Conservation (phyloP, 2,797 vertebrate genomes). For the Natrix natrix region DNA sequence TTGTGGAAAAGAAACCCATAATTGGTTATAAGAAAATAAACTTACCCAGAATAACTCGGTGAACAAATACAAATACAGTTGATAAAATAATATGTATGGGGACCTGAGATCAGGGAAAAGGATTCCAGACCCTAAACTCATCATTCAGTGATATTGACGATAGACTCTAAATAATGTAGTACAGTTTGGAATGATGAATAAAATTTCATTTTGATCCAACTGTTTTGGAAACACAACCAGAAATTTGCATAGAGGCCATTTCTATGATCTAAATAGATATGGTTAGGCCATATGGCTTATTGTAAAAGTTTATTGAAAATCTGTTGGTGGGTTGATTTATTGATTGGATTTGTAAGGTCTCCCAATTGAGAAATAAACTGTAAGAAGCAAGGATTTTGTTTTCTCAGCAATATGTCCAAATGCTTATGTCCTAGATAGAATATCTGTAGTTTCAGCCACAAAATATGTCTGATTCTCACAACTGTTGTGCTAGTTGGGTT, state of each 20-base stretch:
- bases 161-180: background rate
- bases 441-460: background rate
- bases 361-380: background rate
- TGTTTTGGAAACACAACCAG: background rate
- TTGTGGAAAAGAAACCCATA: background rate
- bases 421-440: background rate
- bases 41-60: background rate
- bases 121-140: background rate
- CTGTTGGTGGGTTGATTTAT: background rate
- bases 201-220: background rate
- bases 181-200: background rate
- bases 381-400: background rate
- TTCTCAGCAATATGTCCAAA: background rate
- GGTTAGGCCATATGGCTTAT: background rate
- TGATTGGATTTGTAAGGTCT: background rate
- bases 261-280: background rate
- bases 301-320: background rate
- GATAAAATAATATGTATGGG: background rate
- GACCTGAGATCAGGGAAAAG: background rate
- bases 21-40: background rate
- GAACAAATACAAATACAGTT: background rate
- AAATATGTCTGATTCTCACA: background rate
- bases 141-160: background rate
- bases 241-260: background rate
- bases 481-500: background rate